Conservation (phyloP, 2,113 vertebrate species). For the Sula dactylatra region DNA sequence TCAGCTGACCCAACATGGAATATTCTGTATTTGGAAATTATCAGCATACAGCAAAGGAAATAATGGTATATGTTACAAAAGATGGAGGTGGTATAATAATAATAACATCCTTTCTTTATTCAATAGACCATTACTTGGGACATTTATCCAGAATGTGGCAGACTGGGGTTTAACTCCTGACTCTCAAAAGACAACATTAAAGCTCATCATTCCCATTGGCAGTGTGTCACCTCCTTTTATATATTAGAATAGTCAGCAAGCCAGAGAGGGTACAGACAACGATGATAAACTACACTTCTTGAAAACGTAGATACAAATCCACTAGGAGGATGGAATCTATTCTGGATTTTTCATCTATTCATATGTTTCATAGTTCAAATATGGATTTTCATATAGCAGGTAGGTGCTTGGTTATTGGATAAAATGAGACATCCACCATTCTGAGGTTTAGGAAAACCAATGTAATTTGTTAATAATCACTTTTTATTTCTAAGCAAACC, state of each 20-base stretch:
- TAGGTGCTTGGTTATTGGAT: not conserved
- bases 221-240: not conserved
- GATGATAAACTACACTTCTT: not conserved
- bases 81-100: not conserved
- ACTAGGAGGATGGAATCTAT: not conserved
- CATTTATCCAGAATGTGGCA: not conserved
- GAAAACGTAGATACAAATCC: not conserved
- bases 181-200: not conserved
- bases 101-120: not conserved
- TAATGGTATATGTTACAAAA: not conserved
- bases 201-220: not conserved
- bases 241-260: not conserved
- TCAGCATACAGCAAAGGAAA: not conserved
- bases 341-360: not conserved
- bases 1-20: not conserved
- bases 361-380: no score
- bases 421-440: not conserved
- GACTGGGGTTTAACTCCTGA: not conserved
- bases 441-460: not conserved
- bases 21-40: not conserved
- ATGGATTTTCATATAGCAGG: not conserved
- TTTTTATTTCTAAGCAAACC: not conserved
- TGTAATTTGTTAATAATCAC: not conserved
- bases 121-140: not conserved
- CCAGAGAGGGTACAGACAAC: not conserved